Evolutionary conservation across 2,888 invertebrate genomes (phyloP).

Genomic region (Teleogryllus oceanicus): DNA sequence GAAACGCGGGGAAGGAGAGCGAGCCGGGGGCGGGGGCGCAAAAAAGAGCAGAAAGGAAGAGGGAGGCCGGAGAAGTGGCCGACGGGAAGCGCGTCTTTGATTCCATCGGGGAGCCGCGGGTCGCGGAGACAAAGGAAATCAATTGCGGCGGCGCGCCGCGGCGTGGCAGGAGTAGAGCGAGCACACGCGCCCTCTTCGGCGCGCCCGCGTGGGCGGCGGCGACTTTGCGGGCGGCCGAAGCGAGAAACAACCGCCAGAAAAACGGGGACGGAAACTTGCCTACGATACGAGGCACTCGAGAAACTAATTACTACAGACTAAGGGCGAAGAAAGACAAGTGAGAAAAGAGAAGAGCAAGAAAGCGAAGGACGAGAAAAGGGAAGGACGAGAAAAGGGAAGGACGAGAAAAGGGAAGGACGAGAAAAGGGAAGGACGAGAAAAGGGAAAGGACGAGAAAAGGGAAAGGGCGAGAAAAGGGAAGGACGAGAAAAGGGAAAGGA

Average conservation of each 20-base stretch:
- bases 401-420: too few relatives aligned
- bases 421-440: too few relatives aligned
- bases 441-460: too few relatives aligned
- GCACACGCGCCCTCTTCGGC: background rate
- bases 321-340: too few relatives aligned
- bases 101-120: constrained; percentile 28
- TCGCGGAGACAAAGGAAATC: background rate
- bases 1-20: constrained; percentile 20
- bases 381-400: too few relatives aligned
- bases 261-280: too few relatives aligned
- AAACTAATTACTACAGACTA: too few relatives aligned
- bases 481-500: too few relatives aligned
- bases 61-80: constrained; percentile 28
- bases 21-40: background rate
- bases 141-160: background rate
- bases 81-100: constrained; percentile 29
- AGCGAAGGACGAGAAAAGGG: too few relatives aligned
- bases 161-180: background rate
- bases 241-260: background rate
- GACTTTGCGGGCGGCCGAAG: background rate
- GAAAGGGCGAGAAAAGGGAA: too few relatives aligned
- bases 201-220: background rate
- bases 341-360: too few relatives aligned
- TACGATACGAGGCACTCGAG: too few relatives aligned
- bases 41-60: constrained; percentile 21